Base-by-base conservation (phyloP, 2,113 vertebrate species). In the Tretioscincus oriximinensis region DNA sequence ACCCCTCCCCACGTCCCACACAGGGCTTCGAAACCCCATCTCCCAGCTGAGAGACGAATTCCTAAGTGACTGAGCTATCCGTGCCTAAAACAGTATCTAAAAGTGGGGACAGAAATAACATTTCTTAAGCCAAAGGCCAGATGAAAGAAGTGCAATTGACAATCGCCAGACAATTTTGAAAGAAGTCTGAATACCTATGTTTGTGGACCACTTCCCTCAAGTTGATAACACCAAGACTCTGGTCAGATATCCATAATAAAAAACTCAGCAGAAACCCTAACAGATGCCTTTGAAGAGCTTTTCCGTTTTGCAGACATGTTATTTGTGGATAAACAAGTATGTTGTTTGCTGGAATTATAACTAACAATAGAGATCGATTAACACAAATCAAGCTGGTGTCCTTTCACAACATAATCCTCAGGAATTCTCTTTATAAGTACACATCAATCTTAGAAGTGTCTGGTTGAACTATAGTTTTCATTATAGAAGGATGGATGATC, bases 391-490 rank as follows among this genome's bases (percentile, higher is more conserved):
- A 41, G 29, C 21, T 20, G 8, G 70, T 22, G 67, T 81, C 67
- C 80, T 58, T 66, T 28, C 72, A 67, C 63, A 81, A 58, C 74
- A 74, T 54, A 74, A 74, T 24, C 80, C 73, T 81, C 31, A 67
- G 29, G 49, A 67, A 67, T 74, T 67, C 74, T 61, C 64, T 58
- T 74, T 74, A 45, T 24, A 74, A 73, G 54, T 67, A 60, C 71
- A 66, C 74, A 81, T 81, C 63, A 81, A 73, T 74, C 71, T 67
- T 47, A 66, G 67, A 81, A 74, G 35, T 11, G n/a, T 81, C 80
- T 66, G 28, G 16, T 41, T 66, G 45, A 74, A 66, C 63, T 81
- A 74, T 45, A 54, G 29, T n/a, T 58, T 81, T 58, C 51, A 51
- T 49, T 74, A 66, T 81, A 74, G 73, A 74, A 74, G 65, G 71